Conservation (phyloP, 2,888 invertebrate genomes). For the Ophioninae sp. region DNA sequence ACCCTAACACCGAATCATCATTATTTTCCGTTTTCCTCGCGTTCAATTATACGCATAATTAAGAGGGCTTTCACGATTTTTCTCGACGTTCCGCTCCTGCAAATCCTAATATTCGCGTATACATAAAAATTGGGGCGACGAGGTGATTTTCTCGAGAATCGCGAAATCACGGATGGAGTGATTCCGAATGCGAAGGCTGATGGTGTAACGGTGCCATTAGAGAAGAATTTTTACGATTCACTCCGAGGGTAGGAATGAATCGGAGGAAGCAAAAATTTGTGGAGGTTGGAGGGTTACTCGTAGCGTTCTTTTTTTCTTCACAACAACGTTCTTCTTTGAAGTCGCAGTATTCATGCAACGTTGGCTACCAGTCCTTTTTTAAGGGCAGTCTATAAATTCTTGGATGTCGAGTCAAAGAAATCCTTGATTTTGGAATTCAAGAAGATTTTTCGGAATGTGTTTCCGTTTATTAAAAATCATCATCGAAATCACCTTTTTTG, state of each 20-base stretch:
- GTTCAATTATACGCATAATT: constrained; percentile 45
- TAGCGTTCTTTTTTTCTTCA: constrained; percentile 7
- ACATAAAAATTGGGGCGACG: constrained; percentile 15
- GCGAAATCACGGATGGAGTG: constrained; percentile 64
- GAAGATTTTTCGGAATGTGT: too few species aligned
- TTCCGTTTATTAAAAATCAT: not conserved
- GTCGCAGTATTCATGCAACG: not conserved
- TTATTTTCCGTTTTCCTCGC: constrained; percentile 48
- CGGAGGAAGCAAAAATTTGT: constrained; percentile 60
- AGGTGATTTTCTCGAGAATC: constrained; percentile 22
- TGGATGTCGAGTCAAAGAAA: too few species aligned
- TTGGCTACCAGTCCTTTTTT: too few species aligned
- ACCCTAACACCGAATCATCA: constrained; percentile 38
- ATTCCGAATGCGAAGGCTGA: constrained; percentile 57
- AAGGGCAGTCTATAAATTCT: too few species aligned
- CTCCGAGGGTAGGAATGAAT: constrained; percentile 36
- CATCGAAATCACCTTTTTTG: not conserved
- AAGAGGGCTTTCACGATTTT: constrained; percentile 44
- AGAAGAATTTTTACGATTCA: constrained; percentile 74
- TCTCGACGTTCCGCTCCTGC: constrained; percentile 27
- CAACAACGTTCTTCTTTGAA: not conserved
- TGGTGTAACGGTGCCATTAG: constrained; percentile 71
- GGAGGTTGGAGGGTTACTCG: constrained; percentile 57
- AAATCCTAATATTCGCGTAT: not conserved
- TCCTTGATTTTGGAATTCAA: too few species aligned